Base-by-base conservation (phyloP, 2,888 invertebrate genomes). In the Zonitis immaculata region DNA sequence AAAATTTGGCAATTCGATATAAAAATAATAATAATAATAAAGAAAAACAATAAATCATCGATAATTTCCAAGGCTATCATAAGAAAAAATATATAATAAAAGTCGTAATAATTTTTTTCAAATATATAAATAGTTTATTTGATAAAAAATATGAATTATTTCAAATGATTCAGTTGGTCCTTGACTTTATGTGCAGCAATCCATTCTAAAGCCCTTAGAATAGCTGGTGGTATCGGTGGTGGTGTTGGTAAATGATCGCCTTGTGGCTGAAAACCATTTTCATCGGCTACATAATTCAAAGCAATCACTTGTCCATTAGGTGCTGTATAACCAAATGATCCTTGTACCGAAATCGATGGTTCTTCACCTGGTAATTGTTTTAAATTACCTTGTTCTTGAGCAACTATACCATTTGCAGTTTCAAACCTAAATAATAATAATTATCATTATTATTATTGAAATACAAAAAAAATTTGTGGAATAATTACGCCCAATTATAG, bases 361-460 rank as follows among this genome's bases (percentile, higher is more conserved):
- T 75, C 76, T 45, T 74, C 73, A 9, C 75, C 73, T n/a, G 35
- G 2, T 9, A 16, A 35, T 1, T 18, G n/a, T 1, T 79, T 80
- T 20, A 80, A 79, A 8, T 71, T 70, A 8, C 84, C 85, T 59
- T 80, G 78, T 56, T 80, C 83, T 58, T 82, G 78, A 16, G 80
- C 82, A 3, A 79, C 73, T 62, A 85, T 85, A 2, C 85, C 85
- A 67, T 85, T 85, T 70, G 80, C 80, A 42, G 82, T 82, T 69
- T 85, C 81, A 62, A 76, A 79, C 57, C 84, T 84, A 60, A 67
- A 66, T 42, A 54, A 16, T 44, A 44, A 44, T 12, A 20, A 18
- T 18, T 4, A n/a, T 18, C 11, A 18, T 5, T 14, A 18, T 4
- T 18, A 16, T 5, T 12, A 16, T 4, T 14, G 6, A n/a, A 43